phyloP scores from a whole-genome alignment of 2,888 invertebrate genomes.

The Tricholauxania praeusta region DNA sequence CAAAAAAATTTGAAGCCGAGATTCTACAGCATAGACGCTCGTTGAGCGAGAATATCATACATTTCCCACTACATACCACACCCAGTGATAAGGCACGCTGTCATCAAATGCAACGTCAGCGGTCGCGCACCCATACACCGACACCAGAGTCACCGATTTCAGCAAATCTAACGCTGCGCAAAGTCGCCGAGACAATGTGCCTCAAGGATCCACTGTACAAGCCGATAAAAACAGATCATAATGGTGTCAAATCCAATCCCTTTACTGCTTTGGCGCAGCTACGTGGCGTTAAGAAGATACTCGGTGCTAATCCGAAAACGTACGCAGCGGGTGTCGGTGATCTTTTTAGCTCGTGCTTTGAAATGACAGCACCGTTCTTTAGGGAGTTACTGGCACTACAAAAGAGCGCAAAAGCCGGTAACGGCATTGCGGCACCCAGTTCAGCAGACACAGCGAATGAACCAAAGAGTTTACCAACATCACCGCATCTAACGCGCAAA shows the following conservation, averaged over 20 bases:
- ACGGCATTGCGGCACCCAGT: constrained; percentile 22
- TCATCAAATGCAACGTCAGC: constrained; percentile 72
- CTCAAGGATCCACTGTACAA: constrained; percentile 86
- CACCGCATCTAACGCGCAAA: constrained; percentile 69
- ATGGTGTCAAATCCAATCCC: constrained; percentile 74
- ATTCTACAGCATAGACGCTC: constrained; percentile 78
- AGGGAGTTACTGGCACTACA: constrained; percentile 64
- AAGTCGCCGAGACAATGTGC: constrained; percentile 88
- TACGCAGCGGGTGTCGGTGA: constrained; percentile 70
- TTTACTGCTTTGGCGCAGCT: constrained; percentile 81
- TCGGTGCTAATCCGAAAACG: constrained; percentile 74
- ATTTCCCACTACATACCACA: constrained; percentile 72
- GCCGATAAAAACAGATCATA: constrained; percentile 69
- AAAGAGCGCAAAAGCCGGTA: constrained; percentile 49
- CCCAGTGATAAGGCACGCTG: constrained; percentile 82
- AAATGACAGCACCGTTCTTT: constrained; percentile 78
- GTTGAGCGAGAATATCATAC: constrained; percentile 78
- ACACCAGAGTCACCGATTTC: constrained; percentile 61
- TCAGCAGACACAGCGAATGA: constrained; percentile 51
- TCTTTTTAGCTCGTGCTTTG: constrained; percentile 82
- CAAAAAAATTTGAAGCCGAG: constrained; percentile 65
- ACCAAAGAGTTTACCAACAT: constrained; percentile 71
- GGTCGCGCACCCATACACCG: constrained; percentile 66
- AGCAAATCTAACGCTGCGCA: constrained; percentile 72
- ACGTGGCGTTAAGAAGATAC: constrained; percentile 85